phyloP scores from a whole-genome alignment of 2,888 invertebrate genomes.

The Leucania comma region DNA sequence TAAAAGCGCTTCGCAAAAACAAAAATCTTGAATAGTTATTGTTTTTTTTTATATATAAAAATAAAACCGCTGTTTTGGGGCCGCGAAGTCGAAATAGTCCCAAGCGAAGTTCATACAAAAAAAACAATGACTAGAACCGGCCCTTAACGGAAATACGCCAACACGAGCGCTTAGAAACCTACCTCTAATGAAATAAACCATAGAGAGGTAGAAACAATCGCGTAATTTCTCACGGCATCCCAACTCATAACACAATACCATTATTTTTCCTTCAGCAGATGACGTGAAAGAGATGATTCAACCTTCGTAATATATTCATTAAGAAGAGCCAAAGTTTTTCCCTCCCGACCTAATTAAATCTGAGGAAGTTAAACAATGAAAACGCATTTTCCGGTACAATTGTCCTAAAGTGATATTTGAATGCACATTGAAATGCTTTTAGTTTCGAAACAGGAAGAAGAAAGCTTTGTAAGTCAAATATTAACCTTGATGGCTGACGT shows the following conservation, averaged over 20 bases:
- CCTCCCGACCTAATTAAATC: conserved; percentile 62
- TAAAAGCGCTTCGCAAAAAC: no score
- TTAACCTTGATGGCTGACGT: not conserved
- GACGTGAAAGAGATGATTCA: conserved; percentile 42
- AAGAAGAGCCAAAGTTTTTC: conserved; percentile 58
- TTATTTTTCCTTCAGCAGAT: conserved; percentile 42
- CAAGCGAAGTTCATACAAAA: no score
- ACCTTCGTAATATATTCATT: conserved; percentile 45
- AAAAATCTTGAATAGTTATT: no score
- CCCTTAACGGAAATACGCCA: no score
- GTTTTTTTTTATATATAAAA: no score
- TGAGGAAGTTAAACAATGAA: conserved; percentile 63
- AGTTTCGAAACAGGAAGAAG: not conserved
- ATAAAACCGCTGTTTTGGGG: no score
- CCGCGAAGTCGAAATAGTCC: no score
- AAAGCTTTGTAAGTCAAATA: not conserved
- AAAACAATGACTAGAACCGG: no score
- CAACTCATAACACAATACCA: conserved; percentile 24
- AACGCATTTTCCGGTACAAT: conserved; percentile 58
- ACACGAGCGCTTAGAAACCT: not conserved
- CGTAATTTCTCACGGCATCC: conserved; percentile 14
- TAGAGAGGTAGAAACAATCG: conserved; percentile 10
- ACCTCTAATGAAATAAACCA: conserved; percentile 6
- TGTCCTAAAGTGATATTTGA: conserved; percentile 23
- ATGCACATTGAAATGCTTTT: conserved; percentile 35